Evolutionary conservation across 2,113 vertebrate species (phyloP), one percentile per base, ranked within the genome.

Genomic region (Micronycteris hirsuta): DNA sequence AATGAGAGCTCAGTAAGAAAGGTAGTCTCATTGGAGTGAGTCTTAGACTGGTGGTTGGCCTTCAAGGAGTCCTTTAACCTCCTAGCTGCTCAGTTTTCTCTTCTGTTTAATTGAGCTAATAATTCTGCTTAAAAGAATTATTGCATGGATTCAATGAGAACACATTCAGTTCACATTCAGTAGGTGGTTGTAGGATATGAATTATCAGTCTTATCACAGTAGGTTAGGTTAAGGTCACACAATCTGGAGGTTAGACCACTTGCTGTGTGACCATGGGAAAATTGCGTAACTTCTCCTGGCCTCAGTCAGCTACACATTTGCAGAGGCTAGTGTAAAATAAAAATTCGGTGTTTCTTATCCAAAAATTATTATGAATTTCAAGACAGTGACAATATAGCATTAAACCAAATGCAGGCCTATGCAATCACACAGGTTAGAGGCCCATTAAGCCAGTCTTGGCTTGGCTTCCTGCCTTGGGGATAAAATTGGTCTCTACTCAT

Each of bases 321-420:
- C 9, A 47, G 0, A 4, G 3, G 6, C 22, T 17, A 17, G 3
- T 36, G 4, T 5, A 67, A 86, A 80, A 73, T 36, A 28, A 71
- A 95, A 81, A 78, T 38, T 0, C 16, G 47, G 16, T 15, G 15
- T 26, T 63, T 86, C 16, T 45, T 20, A 0, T 52, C 87, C 38
- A 58, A 94, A 89, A 96, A 47, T 76, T 80, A 31, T 61, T 83
- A 70, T 58, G 58, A 92, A 56, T 77, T 77, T 88, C 13, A 91
- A 52, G 45, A 83, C 9, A 9, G 41, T 58, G 49, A 76, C 16
- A 68, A 63, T 10, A 73, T 7, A 49, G 8, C 16, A 45, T 76
- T 80, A 47, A 76, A 68, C 3, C 49, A 49, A 84, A 4, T 17
- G 0, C 19, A 70, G 5, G 43, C 47, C 31, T 41, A 8, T 24